phyloP scores from a whole-genome alignment of 2,797 vertebrate species.

The Choloepus didactylus region DNA sequence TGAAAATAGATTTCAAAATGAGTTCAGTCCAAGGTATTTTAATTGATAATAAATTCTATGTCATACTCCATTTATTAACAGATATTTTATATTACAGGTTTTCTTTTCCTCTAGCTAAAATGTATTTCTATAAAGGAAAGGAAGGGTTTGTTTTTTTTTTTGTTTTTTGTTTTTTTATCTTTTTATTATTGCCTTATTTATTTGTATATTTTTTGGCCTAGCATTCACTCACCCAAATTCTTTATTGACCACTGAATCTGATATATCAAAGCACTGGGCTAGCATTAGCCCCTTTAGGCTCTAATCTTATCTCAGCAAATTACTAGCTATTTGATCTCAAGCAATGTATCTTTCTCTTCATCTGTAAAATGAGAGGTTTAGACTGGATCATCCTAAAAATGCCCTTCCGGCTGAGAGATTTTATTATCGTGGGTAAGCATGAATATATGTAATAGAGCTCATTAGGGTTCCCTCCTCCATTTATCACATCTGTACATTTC shows the following conservation, averaged over 20 bases:
- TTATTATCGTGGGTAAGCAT: not conserved
- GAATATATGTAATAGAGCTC: not conserved
- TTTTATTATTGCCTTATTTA: constrained; percentile 17
- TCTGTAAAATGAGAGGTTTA: constrained; percentile 47
- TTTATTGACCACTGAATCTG: constrained; percentile 58
- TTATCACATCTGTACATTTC: not conserved
- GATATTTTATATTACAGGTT: constrained; percentile 55
- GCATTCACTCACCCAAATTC: constrained; percentile 39
- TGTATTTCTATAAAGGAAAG: constrained; percentile 26
- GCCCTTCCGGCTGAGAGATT: not conserved
- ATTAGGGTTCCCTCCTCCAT: not conserved
- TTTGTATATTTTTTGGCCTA: not conserved
- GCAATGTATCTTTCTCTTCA: constrained; percentile 48
- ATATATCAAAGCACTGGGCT: not conserved
- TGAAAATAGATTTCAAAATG: constrained; percentile 69
- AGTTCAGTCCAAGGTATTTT: constrained; percentile 70
- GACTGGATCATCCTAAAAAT: not conserved
- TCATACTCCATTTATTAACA: constrained; percentile 57
- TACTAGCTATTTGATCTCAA: constrained; percentile 53
- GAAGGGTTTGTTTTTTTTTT: not conserved
- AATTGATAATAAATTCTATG: constrained; percentile 77
- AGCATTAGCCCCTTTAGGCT: constrained; percentile 13
- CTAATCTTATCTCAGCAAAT: constrained; percentile 15
- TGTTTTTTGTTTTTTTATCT: constrained; percentile 8
- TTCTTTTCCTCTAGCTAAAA: constrained; percentile 67